Evolutionary conservation across 1,140 invertebrate species (phyloP).

Genomic region (Diabrotica undecimpunctata): DNA sequence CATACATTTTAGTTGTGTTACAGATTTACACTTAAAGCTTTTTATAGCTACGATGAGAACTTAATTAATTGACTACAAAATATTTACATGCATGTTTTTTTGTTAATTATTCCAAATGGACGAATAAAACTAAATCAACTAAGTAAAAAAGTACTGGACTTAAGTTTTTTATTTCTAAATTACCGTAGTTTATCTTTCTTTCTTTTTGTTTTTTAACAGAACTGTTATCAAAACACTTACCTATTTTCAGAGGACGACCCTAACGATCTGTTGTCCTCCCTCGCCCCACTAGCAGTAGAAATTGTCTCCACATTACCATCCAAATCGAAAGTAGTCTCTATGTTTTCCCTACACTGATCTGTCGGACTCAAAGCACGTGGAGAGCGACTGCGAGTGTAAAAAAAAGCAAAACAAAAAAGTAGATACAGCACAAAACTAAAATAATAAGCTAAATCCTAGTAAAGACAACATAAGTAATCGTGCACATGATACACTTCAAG

Average conservation of each 20-base stretch:
- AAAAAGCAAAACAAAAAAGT: slow-evolving; percentile 16
- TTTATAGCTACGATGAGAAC: no score
- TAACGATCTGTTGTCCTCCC: slow-evolving; percentile 45
- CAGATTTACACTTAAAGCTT: no score
- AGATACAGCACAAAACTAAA: slow-evolving; percentile 8
- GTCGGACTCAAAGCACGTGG: slow-evolving; percentile 44
- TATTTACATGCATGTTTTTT: no score
- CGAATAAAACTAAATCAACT: no score
- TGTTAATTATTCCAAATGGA: no score
- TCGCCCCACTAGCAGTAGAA: slow-evolving; percentile 44
- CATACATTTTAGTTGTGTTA: no score
- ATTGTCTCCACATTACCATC: slow-evolving; percentile 80
- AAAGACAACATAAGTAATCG: neutral
- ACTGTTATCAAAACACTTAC: slow-evolving; percentile 21
- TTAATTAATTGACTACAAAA: no score
- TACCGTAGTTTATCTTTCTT: no score
- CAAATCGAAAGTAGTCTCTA: slow-evolving; percentile 78
- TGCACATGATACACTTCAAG: no score
- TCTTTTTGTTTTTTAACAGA: no score
- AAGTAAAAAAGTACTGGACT: no score
- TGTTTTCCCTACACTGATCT: slow-evolving; percentile 59
- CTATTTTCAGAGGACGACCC: slow-evolving; percentile 45
- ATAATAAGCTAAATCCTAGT: slow-evolving; percentile 1
- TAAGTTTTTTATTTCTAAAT: no score
- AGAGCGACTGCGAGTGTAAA: slow-evolving; percentile 39